Percentiles rank a stretch among this genome's conserved stretches.
Evolutionary conservation across 2,113 vertebrate genomes (phyloP).

Genomic region (Lasiurus cinereus): DNA sequence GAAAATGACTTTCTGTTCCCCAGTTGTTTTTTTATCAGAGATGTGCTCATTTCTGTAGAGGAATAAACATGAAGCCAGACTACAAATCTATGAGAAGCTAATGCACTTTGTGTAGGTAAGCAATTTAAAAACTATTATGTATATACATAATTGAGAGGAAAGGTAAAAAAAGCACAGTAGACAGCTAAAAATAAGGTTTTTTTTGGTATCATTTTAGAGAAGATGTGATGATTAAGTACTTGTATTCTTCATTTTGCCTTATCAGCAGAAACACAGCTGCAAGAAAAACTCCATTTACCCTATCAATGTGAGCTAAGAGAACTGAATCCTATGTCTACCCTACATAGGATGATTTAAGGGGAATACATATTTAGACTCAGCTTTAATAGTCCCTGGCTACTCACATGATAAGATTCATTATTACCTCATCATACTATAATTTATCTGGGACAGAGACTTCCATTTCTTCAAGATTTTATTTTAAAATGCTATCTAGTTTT

Average conservation of each 20-base stretch:
- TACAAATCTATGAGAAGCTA: slow-evolving; percentile 43
- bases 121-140: slow-evolving; percentile 71
- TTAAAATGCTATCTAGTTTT: slow-evolving; percentile 58
- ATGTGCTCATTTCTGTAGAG: slow-evolving; percentile 65
- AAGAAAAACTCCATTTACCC: slow-evolving; percentile 32
- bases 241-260: slow-evolving; percentile 63
- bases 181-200: slow-evolving; percentile 79
- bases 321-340: background rate
- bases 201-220: slow-evolving; percentile 67
- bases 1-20: slow-evolving; percentile 39
- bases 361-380: background rate
- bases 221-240: slow-evolving; percentile 76
- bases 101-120: slow-evolving; percentile 73
- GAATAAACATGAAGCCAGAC: slow-evolving; percentile 53
- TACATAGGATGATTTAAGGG: slow-evolving; percentile 38
- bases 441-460: background rate
- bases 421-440: background rate
- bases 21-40: slow-evolving; percentile 49
- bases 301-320: slow-evolving; percentile 45
- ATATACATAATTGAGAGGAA: slow-evolving; percentile 60
- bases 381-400: background rate
- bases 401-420: slow-evolving; percentile 8
- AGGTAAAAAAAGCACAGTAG: slow-evolving; percentile 50
- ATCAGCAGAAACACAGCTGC: slow-evolving; percentile 66
- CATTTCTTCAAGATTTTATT: slow-evolving; percentile 45